Percentiles rank a stretch among this genome's conserved stretches.
These are phyloP conservation scores for Diplodus puntazzo DNA, from an alignment of 2,797 vertebrate species.

Conservation along the genomic window DNA sequence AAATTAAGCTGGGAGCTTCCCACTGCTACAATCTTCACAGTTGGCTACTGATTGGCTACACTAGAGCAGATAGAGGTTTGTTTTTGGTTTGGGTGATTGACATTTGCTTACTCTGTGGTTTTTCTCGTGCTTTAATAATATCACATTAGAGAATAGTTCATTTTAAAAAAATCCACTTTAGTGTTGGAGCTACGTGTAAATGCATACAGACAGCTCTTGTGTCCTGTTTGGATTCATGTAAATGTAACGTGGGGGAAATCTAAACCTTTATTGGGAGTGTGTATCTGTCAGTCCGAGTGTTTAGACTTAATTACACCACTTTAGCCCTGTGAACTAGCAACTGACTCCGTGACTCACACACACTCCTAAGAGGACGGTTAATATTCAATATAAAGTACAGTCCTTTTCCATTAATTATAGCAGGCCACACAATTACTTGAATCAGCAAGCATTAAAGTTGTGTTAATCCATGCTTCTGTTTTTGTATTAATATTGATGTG, in stretches of 20 bases:
- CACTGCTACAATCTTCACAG: not conserved
- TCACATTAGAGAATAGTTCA: not conserved
- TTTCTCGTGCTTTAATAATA: not conserved
- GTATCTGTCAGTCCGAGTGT: slow-evolving; percentile 18
- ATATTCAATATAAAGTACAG: slow-evolving; percentile 67
- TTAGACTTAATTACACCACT: slow-evolving; percentile 54
- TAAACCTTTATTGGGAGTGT: not conserved
- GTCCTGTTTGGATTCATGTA: not conserved
- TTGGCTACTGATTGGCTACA: not conserved
- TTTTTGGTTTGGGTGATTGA: not conserved
- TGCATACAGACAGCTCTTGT: not conserved
- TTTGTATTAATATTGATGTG: slow-evolving; percentile 83
- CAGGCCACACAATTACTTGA: slow-evolving; percentile 68
- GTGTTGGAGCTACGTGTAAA: not conserved
- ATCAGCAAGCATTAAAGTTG: slow-evolving; percentile 78
- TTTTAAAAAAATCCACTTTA: not conserved
- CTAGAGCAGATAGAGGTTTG: slow-evolving; percentile 3
- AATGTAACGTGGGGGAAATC: not conserved
- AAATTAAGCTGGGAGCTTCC: not conserved
- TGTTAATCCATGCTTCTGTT: slow-evolving; percentile 76
- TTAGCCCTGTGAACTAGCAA: slow-evolving; percentile 22
- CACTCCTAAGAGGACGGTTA: slow-evolving; percentile 58
- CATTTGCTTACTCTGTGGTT: not conserved
- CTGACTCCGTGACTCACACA: slow-evolving; percentile 42
- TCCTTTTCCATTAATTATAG: slow-evolving; percentile 73